A percentile compares a stretch with the other conserved stretches of the same genome.
These are phyloP conservation scores for Ryuthela nishihirai DNA, from an alignment of 2,888 invertebrate species.

Conservation along the genomic window DNA sequence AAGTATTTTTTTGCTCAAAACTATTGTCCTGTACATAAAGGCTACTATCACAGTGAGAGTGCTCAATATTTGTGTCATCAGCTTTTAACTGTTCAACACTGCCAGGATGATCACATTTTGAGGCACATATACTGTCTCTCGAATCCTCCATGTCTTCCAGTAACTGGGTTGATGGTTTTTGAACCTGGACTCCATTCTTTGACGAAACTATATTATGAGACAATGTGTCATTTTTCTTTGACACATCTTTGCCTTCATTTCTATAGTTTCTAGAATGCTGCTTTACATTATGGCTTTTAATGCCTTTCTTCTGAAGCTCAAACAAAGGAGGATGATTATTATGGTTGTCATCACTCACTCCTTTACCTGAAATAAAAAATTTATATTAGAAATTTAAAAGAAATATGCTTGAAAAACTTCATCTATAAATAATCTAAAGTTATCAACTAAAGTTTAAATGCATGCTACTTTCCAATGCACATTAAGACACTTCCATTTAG, in stretches of 20 bases:
- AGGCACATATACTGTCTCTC: neutral
- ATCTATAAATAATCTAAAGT: no score
- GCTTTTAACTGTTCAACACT: neutral
- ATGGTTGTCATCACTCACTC: no score
- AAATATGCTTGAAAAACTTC: no score
- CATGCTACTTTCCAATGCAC: no score
- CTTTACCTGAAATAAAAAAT: no score
- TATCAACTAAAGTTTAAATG: no score
- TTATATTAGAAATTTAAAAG: no score
- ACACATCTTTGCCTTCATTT: neutral
- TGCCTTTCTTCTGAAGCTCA: neutral
- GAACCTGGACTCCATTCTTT: neutral
- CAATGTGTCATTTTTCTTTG: neutral
- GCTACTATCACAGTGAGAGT: neutral
- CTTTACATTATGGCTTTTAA: neutral
- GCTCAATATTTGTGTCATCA: neutral
- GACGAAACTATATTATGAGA: neutral
- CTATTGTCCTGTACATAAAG: neutral
- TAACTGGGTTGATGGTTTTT: neutral
- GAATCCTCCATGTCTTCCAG: neutral
- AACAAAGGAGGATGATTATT: neutral
- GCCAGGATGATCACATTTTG: neutral
- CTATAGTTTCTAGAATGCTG: neutral
- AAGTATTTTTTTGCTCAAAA: neutral
- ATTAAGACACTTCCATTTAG: no score